Evolutionary conservation across 1,140 invertebrate genomes (phyloP), one percentile per base, ranked within the genome.

Genomic region (Drosophila lacertosa): DNA sequence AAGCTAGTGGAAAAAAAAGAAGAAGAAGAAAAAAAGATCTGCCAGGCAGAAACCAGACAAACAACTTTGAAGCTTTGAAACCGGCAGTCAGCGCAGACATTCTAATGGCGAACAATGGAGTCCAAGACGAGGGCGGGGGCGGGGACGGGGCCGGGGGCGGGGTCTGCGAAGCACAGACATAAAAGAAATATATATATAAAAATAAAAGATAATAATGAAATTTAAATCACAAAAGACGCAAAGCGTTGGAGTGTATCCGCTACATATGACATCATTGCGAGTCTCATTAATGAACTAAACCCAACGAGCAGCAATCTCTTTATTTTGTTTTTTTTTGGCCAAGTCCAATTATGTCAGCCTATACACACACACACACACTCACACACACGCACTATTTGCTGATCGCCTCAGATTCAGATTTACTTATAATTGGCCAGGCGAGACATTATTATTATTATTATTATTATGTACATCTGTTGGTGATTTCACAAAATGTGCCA

Each of bases 51-150:
- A 86, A 84, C 82, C 65, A 35, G 81, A 81, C 73, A 88, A 88
- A 86, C 81, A 77, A 88, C 81, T 86, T 83, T 48, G 32, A 26
- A 57, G 73, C 63, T 82, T 18, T 57, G n/a, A 68, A 64, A 83
- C 79, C 44, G 57, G 60, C 72, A 64, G 68, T 60, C 78, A 64
- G 37, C 39, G 37, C 39, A 82, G 70, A 65, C 79, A 83, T 82
- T 82, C 79, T 82, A 82, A 81, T 80, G 77, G 60, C 77, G 76
- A 83, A 86, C 81, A 84, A 84, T 80, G 79, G 32, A 42, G 57
- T 29, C 47, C 37, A 32, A 58, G 42, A 60, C 26, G 16, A 45
- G 32, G 16, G 33, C 11, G 20, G 42, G 4, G 42, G 20, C 20
- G 54, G 53, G 3, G 35, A n/a, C 10, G 0, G n/a, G 54, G 57